Evolutionary conservation across 2,113 vertebrate genomes (phyloP), one percentile per base, ranked within the genome.

Genomic region (Laterallus jamaicensis): DNA sequence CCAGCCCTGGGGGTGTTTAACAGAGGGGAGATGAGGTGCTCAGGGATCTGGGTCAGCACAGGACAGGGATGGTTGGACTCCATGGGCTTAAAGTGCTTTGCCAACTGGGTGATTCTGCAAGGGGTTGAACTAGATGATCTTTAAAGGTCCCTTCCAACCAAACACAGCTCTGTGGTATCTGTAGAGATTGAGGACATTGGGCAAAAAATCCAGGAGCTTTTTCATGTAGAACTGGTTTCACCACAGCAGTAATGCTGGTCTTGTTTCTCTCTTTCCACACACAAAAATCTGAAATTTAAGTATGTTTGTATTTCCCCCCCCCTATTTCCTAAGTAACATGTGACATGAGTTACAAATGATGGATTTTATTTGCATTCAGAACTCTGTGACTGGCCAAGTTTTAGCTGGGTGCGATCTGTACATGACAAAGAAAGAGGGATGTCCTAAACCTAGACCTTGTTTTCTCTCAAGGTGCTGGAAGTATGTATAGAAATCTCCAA

Each of bases 281-380:
- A 14, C 12, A 5, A 5, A 47, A 26, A 24, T 18, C 7, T 42
- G 21, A 54, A 73, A 56, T 40, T 8, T n/a, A 24, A 22, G 2
- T 7, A 4, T 26, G 0, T 59, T 0, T 56, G 59, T 79, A 68
- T 29, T 13, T 1, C 6, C 12, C 4, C 16, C 16, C 0, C 35
- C 35, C 35, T 35, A 2, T 73, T 80, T 56, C 35, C 29, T 14
- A 25, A 19, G 28, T 71, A 42, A 47, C 1, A 0, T 1, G 0
- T 37, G 24, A 10, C 11, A 4, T 20, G 21, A 75, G 10, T 37
- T 82, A 49, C 15, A 12, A 25, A n/a, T 67, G 20, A 20, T 6
- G 22, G 37, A n/a, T 67, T 60, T 44, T 29, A 22, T 70, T 62
- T 55, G 31, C 32, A 2, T 74, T 21, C 37, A 7, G 47, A 15